A percentile compares a stretch with the other conserved stretches of the same genome.
Evolutionary conservation across 2,113 vertebrate genomes (phyloP).

Genomic region (Gymnogyps californianus): DNA sequence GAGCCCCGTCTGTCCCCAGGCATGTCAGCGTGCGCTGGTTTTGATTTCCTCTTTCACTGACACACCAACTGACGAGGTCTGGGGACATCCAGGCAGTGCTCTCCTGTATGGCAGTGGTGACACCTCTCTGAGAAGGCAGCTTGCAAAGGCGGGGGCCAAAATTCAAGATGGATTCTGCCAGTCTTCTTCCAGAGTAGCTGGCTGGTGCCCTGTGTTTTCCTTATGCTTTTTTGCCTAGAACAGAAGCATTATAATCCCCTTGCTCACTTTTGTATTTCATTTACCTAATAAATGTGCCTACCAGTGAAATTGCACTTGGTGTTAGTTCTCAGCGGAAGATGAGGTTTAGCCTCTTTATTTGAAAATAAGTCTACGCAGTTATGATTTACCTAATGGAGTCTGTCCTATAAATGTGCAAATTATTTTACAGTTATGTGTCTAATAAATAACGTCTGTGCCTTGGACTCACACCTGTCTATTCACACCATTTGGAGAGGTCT

Average conservation of each 20-base stretch:
- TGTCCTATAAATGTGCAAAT: neutral
- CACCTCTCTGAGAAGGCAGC: neutral
- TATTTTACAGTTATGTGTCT: neutral
- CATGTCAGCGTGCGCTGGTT: rapidly evolving
- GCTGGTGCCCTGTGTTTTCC: neutral
- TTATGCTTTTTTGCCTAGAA: neutral
- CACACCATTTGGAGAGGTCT: neutral
- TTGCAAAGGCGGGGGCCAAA: neutral
- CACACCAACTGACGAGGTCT: rapidly evolving
- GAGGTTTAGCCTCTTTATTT: neutral
- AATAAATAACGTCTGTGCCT: neutral
- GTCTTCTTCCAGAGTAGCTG: neutral
- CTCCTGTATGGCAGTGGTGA: neutral
- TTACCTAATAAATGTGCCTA: neutral
- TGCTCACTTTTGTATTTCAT: neutral
- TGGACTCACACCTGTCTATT: neutral
- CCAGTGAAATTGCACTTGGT: neutral
- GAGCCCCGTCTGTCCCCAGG: neutral
- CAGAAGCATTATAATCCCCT: neutral
- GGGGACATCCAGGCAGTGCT: neutral
- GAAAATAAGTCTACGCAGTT: neutral
- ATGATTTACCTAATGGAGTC: neutral
- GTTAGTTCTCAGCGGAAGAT: neutral
- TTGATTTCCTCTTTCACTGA: neutral
- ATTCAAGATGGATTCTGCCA: neutral